A percentile compares a stretch with the other conserved stretches of the same genome.
phyloP scores from a whole-genome alignment of 2,113 vertebrate genomes.

The Loxodonta africana region DNA sequence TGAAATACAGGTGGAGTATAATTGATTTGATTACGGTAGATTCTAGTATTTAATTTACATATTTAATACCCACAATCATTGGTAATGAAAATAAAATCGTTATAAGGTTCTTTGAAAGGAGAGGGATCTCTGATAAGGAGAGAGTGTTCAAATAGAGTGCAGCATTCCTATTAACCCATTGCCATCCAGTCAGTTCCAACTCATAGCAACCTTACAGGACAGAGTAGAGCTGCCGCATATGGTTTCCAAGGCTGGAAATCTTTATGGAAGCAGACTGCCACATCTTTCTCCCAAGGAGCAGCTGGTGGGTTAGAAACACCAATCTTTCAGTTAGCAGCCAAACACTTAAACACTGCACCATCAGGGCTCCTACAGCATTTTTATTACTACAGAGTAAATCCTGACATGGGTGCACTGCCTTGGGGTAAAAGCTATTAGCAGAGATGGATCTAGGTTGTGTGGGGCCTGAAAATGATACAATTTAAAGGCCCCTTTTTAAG shows the following conservation, averaged over 20 bases:
- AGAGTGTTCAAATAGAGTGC: background rate
- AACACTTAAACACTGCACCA: too few relatives aligned
- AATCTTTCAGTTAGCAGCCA: too few relatives aligned
- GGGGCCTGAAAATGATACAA: background rate
- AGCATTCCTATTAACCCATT: background rate
- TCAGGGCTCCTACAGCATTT: background rate
- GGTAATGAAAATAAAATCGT: slow-evolving; percentile 22
- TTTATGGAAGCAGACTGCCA: too few relatives aligned
- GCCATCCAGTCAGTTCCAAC: too few relatives aligned
- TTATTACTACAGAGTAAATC: background rate
- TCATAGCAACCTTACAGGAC: too few relatives aligned
- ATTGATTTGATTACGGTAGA: background rate
- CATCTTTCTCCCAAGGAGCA: too few relatives aligned
- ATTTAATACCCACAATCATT: background rate
- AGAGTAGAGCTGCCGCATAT: too few relatives aligned
- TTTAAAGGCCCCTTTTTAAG: background rate
- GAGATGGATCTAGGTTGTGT: background rate
- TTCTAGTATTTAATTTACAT: background rate
- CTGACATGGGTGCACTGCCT: background rate
- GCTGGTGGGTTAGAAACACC: too few relatives aligned
- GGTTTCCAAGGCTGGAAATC: too few relatives aligned
- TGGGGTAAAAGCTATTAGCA: background rate
- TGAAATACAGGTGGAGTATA: background rate
- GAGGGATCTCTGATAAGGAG: background rate
- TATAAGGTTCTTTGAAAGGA: background rate